Evolutionary conservation across 2,888 invertebrate species (phyloP), one percentile per base, ranked within the genome.

Genomic region (Sthenelais limicola): DNA sequence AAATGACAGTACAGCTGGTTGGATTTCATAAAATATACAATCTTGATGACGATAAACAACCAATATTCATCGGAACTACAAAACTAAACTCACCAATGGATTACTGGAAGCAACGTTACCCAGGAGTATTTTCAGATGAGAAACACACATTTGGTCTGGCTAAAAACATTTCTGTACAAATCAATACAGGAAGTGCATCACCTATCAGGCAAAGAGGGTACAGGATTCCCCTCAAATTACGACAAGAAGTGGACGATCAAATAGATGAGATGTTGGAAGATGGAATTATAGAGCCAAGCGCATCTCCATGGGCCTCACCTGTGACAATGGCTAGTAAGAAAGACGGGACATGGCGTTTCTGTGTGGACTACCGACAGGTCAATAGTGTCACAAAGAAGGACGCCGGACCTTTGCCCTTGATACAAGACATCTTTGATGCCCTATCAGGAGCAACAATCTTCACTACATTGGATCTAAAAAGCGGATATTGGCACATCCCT

Each of bases 391-490:
- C 72, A 1, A 72, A 56, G 51, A 0, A 26, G 21, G 66, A 74
- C n/a, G 21, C 49, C 70, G 70, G n/a, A 26, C 73, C 73, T 1
- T 12, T 77, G 7, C 77, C 76, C 0, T n/a, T 38, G 7, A 68
- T 74, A 43, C 52, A 77, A 48, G 74, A 74, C 32, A 73, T 77
- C 18, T 74, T 76, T 24, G 76, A 76, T 32, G 5, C 70, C 12
- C 30, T 77, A 3, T 33, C 48, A 3, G 76, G 76, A 1, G 28
- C 43, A 7, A 38, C 28, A 24, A 26, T 68, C 12, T 76, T 71
- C 32, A 47, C 71, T 3, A 67, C 73, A 28, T 47, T 76, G 1
- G 76, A 76, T 51, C 56, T 76, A 18, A 33, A 33, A 24, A 21
- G 33, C 26, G 75, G 71, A 21, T 76, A 71, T 47, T 76, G 71